Evolutionary conservation across 2,797 vertebrate genomes (phyloP).

Genomic region (Acrocephalus scirpaceus): DNA sequence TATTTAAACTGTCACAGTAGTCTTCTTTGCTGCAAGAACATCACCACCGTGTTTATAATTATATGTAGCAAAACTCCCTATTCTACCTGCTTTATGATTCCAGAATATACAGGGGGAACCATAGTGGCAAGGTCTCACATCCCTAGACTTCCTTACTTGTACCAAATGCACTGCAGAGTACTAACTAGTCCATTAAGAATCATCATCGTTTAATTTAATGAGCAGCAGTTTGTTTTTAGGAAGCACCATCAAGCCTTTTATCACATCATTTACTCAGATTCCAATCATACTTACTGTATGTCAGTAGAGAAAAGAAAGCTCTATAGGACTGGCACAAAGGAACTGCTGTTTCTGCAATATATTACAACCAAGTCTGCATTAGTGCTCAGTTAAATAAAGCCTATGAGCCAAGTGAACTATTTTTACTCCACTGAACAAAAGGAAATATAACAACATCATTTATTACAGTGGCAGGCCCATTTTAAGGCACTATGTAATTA

Average conservation of each 20-base stretch:
- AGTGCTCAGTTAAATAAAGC: neutral
- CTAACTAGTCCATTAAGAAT: neutral
- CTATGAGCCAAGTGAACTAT: conserved; percentile 21
- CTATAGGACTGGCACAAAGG: neutral
- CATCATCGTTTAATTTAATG: neutral
- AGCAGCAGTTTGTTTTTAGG: neutral
- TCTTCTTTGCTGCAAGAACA: neutral
- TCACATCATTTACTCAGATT: neutral
- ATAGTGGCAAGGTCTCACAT: rapidly evolving
- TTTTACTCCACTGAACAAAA: conserved; percentile 45
- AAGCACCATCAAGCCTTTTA: neutral
- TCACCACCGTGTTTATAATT: neutral
- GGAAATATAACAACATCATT: neutral
- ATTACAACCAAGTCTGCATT: neutral
- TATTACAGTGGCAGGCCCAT: neutral
- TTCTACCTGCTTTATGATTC: neutral
- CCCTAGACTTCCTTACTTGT: neutral
- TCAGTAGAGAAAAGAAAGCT: neutral
- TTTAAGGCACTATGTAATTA: neutral
- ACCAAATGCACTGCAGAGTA: neutral
- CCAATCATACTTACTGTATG: neutral
- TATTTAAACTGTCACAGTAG: neutral
- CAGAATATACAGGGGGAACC: neutral
- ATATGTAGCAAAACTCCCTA: neutral
- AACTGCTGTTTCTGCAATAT: conserved; percentile 40